Percentiles rank a stretch among this genome's conserved stretches.
Evolutionary conservation across 2,113 vertebrate species (phyloP).

Genomic region (Oryzias curvinotus): DNA sequence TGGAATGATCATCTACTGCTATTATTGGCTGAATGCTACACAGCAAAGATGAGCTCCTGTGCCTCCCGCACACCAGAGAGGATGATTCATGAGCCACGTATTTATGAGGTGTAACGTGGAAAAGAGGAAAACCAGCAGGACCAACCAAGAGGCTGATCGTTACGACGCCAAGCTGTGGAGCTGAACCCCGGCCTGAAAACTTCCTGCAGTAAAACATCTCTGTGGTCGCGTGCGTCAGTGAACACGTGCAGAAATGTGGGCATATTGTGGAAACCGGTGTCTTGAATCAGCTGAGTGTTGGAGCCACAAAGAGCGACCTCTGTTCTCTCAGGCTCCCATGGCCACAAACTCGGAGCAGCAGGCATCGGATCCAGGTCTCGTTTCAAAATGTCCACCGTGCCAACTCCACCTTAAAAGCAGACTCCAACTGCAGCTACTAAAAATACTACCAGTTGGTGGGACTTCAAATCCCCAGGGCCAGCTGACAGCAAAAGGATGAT

Average conservation of each 20-base stretch:
- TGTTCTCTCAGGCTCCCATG: slow-evolving; percentile 68
- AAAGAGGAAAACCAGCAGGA: slow-evolving; percentile 26
- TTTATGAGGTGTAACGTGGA: slow-evolving; percentile 19
- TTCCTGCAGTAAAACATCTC: slow-evolving; percentile 68
- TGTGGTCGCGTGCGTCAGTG: not conserved
- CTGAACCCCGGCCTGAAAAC: slow-evolving; percentile 51
- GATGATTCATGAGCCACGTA: slow-evolving; percentile 6
- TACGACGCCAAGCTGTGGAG: slow-evolving; percentile 47
- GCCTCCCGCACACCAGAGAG: slow-evolving; percentile 8
- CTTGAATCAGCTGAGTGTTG: slow-evolving; percentile 54
- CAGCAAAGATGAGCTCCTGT: slow-evolving; percentile 5
- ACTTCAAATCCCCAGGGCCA: not conserved
- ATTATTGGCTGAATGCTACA: not conserved
- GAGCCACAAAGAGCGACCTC: slow-evolving; percentile 64
- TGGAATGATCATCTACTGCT: slow-evolving; percentile 14
- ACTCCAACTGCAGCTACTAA: not conserved
- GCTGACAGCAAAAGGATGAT: slow-evolving; percentile 4
- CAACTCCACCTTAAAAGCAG: not conserved
- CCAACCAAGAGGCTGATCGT: slow-evolving; percentile 43
- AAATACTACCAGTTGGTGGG: not conserved
- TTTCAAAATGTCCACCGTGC: slow-evolving; percentile 12
- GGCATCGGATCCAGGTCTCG: slow-evolving; percentile 33
- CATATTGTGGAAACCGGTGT: slow-evolving; percentile 39
- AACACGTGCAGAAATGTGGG: slow-evolving; percentile 28
- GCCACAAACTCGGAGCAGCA: slow-evolving; percentile 41